phyloP scores from a whole-genome alignment of 2,888 invertebrate species.

The Agonopterix heracliana region DNA sequence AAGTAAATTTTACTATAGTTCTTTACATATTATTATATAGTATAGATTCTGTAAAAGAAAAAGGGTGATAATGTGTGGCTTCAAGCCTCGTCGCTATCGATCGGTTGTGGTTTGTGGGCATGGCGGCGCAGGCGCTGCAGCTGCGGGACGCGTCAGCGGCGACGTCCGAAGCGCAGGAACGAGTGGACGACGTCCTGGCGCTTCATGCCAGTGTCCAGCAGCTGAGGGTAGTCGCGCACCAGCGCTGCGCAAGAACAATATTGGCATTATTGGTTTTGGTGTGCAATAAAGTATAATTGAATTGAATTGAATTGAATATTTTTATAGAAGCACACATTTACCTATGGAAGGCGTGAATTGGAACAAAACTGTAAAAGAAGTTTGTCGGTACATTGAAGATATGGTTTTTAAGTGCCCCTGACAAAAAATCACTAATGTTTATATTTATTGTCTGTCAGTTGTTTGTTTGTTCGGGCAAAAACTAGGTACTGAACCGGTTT shows the following conservation, averaged over 20 bases:
- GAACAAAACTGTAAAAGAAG: too few species aligned
- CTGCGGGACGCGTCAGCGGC: slow-evolving; percentile 75
- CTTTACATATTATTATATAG: background rate
- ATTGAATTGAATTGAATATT: too few species aligned
- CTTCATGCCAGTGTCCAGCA: slow-evolving; percentile 82
- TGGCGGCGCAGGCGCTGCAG: slow-evolving; percentile 23
- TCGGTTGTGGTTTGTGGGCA: slow-evolving; percentile 19
- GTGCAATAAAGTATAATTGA: too few species aligned
- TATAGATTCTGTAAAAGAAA: slow-evolving; percentile 6
- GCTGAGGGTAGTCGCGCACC: slow-evolving; percentile 69
- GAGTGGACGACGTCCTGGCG: slow-evolving; percentile 94
- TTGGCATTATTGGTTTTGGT: too few species aligned
- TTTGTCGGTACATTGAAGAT: too few species aligned
- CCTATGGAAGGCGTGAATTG: too few species aligned
- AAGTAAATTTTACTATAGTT: slow-evolving; percentile 26
- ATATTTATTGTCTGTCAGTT: too few species aligned
- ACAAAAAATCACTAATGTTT: too few species aligned
- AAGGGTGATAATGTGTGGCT: background rate
- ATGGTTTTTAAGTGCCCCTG: too few species aligned
- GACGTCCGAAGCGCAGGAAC: slow-evolving; percentile 91
- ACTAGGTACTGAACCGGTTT: too few species aligned
- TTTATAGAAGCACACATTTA: too few species aligned
- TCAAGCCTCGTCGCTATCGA: slow-evolving; percentile 21
- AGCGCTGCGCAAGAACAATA: slow-evolving; percentile 35
- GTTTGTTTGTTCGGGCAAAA: too few species aligned